Evolutionary conservation across 37 sponge, comb jelly and placozoan genomes (phyloP).

Genomic region (Chondrosia reniformis): DNA sequence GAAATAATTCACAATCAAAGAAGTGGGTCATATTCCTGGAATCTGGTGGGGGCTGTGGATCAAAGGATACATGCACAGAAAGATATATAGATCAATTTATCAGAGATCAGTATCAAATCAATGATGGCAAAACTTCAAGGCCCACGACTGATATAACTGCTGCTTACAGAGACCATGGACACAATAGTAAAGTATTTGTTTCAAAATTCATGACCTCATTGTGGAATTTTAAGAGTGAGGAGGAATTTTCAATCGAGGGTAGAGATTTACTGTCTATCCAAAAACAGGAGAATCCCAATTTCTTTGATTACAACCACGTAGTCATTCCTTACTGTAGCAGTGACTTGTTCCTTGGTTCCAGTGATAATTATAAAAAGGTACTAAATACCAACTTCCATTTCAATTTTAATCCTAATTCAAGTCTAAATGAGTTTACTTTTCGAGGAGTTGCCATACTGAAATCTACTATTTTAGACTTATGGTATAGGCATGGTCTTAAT

Average conservation of each 20-base stretch:
- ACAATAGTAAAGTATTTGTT: not conserved
- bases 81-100: constrained; percentile 6
- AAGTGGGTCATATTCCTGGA: constrained; percentile 86
- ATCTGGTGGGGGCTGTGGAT: constrained; percentile 72
- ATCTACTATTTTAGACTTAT: constrained; percentile 36
- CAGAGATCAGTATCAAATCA: not conserved
- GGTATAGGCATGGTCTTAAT: constrained; percentile 7
- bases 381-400: not conserved
- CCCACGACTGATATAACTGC: not conserved
- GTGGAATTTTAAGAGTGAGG: not conserved
- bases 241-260: constrained; percentile 20
- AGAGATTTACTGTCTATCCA: constrained; percentile 40
- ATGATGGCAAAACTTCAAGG: not conserved
- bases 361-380: not conserved
- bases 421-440: constrained; percentile 58
- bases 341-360: constrained; percentile 59
- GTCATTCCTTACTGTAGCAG: constrained; percentile 81
- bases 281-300: constrained; percentile 19
- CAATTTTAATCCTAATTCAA: constrained; percentile 5
- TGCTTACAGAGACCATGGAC: not conserved
- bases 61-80: constrained; percentile 56
- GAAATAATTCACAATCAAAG: not conserved
- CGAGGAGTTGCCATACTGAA: constrained; percentile 52
- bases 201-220: not conserved
- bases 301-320: constrained; percentile 57